These are phyloP conservation scores for Chamaedrilus cognettii DNA, from an alignment of 2,888 invertebrate species.

Conservation along the genomic window DNA sequence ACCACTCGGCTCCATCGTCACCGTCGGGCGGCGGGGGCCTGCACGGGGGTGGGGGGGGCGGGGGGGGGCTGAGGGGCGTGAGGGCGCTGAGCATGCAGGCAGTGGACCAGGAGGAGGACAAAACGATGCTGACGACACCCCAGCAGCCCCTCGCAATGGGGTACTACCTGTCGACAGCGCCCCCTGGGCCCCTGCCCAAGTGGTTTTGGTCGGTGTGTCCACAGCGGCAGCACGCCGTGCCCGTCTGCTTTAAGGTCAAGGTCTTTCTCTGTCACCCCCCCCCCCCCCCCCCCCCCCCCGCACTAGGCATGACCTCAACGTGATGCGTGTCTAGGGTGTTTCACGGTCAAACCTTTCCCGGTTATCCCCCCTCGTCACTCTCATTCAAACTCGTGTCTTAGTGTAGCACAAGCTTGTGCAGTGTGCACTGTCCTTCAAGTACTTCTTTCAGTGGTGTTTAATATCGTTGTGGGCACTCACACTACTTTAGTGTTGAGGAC, in stretches of 20 bases:
- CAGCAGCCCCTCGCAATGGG: slow-evolving; percentile 99
- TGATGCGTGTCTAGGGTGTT: no score
- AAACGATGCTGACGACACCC: slow-evolving; percentile 63
- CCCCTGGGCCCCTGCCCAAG: slow-evolving; percentile 55
- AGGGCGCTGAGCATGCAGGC: neutral
- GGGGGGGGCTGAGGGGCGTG: neutral
- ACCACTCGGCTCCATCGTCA: slow-evolving; percentile 22
- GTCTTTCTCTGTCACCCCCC: neutral
- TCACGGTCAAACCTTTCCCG: no score
- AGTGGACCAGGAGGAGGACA: slow-evolving; percentile 21
- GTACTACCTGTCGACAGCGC: slow-evolving; percentile 94
- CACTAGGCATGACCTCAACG: no score
- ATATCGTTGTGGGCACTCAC: no score
- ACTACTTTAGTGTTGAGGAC: no score
- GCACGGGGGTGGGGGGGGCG: neutral
- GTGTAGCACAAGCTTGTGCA: no score
- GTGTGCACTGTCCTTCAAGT: no score
- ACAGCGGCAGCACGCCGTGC: slow-evolving; percentile 87
- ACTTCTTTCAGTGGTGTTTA: no score
- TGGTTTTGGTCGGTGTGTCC: slow-evolving; percentile 89
- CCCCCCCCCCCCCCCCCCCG: no score
- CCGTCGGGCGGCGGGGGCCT: slow-evolving; percentile 13
- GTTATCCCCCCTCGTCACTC: no score
- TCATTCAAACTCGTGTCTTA: no score
- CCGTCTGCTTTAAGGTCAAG: slow-evolving; percentile 81